Evolutionary conservation across 2,797 vertebrate species (phyloP).

Genomic region (Spinus pinus): DNA sequence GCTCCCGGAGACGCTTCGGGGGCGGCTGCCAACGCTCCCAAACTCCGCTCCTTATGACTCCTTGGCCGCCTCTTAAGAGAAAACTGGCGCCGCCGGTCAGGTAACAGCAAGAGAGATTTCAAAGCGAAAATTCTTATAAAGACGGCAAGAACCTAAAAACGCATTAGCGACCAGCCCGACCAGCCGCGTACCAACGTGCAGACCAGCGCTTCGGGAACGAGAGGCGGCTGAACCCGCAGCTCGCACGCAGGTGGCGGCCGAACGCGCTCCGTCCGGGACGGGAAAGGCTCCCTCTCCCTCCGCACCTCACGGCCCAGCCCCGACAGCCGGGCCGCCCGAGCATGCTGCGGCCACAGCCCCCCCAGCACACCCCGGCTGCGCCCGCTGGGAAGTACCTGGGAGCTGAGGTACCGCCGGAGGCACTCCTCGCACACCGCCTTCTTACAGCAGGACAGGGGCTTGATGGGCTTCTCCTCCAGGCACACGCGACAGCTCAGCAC

Average conservation of each 20-base stretch:
- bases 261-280: background rate
- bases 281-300: background rate
- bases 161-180: background rate
- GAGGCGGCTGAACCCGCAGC: rapidly evolving
- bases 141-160: background rate
- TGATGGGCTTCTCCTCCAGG: constrained; percentile 88
- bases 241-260: background rate
- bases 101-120: background rate
- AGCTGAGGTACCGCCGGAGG: constrained; percentile 90
- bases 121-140: background rate
- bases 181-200: background rate
- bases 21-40: rapidly evolving
- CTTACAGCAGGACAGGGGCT: constrained; percentile 90
- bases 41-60: background rate
- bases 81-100: too few relatives aligned
- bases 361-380: rapidly evolving
- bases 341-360: rapidly evolving
- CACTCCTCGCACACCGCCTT: constrained; percentile 94
- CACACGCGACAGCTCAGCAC: constrained; percentile 89
- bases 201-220: background rate
- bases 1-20: background rate
- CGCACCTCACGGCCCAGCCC: rapidly evolving
- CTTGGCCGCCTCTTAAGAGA: rapidly evolving
- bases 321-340: background rate
- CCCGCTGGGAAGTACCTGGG: constrained; percentile 15